Evolutionary conservation across 2,797 vertebrate species (phyloP), one percentile per base, ranked within the genome.

Genomic region (Sebastes glaucus): DNA sequence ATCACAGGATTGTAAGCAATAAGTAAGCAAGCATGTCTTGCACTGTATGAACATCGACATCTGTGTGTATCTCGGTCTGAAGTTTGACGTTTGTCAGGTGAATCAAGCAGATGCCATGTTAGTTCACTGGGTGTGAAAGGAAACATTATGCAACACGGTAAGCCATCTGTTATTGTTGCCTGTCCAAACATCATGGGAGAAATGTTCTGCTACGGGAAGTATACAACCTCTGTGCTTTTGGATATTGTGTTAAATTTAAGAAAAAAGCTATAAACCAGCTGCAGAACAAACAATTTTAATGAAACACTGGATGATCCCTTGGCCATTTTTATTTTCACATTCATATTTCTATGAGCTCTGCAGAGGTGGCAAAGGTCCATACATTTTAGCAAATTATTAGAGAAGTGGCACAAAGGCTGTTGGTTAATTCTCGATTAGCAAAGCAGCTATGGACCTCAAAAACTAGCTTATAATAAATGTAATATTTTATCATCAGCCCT

Each of bases 81-180:
- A 62, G 42, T 62, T 22, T 60, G 25, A 85, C 61, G 80, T 70
- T 28, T 60, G 68, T 87, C 86, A 86, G 81, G 82, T 86, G 78
- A 90, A 59, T 63, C 42, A 57, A 87, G 77, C 86, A 82, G 84
- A 87, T 83, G 89, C 33, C 79, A 35, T 55, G 38, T 88, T 73
- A 80, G 86, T 74, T 83, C 79, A 91, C 42, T 73, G 82, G 30
- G 30, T 83, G 83, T 87, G 79, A 88, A 88, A 83, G 72, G 42
- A 78, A 84, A 87, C 57, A 71, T 87, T 86, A 88, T 66, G 82
- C 74, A 92, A 87, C 87, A 73, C n/a, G 74, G 46, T 60, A 74
- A 68, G 74, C 87, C 90, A 92, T 90, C 87, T 92, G 92, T 77
- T 90, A 56, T 46, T 67, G 62, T 55, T 0, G 49, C 30, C 78